Conservation (phyloP, 2,113 vertebrate genomes). For the Periophthalmus modestus region DNA sequence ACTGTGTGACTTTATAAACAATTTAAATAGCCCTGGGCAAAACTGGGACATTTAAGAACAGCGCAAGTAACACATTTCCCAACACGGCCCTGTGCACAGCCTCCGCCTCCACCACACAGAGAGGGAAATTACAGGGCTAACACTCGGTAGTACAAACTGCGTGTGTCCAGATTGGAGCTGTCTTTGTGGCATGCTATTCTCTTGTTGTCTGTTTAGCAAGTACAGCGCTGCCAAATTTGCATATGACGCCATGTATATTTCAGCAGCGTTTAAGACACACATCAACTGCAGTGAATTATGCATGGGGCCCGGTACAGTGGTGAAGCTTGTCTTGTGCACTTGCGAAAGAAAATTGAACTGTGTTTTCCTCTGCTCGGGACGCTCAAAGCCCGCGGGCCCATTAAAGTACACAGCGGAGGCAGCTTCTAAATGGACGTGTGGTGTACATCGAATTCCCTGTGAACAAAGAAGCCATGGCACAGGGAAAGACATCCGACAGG, state of each 20-base stretch:
- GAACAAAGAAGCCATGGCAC: constrained; percentile 42
- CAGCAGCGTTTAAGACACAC: constrained; percentile 89
- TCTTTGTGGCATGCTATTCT: constrained; percentile 50
- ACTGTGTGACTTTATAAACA: constrained; percentile 2
- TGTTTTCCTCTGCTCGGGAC: constrained; percentile 81
- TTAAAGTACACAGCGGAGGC: constrained; percentile 80
- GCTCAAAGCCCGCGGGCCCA: constrained; percentile 79
- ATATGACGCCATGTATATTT: constrained; percentile 97
- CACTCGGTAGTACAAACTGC: constrained; percentile 38
- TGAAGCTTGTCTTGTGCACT: constrained; percentile 82
- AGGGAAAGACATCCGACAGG: constrained; percentile 82
- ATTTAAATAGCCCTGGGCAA: constrained; percentile 17
- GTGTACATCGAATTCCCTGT: constrained; percentile 83
- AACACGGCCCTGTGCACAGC: constrained; percentile 25
- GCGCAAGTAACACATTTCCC: constrained; percentile 10
- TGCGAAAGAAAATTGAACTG: constrained; percentile 89
- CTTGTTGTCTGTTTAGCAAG: constrained; percentile 79
- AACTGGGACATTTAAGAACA: constrained; percentile 19
- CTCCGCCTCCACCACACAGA: constrained; percentile 10
- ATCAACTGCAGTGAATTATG: constrained; percentile 93
- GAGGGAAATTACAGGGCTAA: constrained; percentile 24
- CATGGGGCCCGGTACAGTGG: constrained; percentile 83
- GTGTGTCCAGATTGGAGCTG: constrained; percentile 51
- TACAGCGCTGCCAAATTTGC: constrained; percentile 85
- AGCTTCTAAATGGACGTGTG: constrained; percentile 88